A percentile compares a stretch with the other conserved stretches of the same genome.
Conservation (phyloP, 2,797 vertebrate species). For the Heterohyrax brucei region DNA sequence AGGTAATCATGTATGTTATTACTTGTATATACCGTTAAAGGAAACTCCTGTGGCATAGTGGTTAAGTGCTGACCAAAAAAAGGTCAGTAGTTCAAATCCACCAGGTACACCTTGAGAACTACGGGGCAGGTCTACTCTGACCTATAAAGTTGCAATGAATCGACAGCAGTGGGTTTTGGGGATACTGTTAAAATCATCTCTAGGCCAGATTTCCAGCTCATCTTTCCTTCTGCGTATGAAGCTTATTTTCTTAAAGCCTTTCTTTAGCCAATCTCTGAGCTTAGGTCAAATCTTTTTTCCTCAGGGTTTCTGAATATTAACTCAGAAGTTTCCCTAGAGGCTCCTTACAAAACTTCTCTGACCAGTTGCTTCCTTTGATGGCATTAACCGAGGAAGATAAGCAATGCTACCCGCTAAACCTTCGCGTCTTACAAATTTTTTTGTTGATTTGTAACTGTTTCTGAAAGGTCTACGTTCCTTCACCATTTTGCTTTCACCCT, state of each 20-base stretch:
- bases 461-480: neutral
- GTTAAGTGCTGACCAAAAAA: too few species aligned
- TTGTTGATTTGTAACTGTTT: neutral
- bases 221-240: neutral
- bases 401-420: neutral
- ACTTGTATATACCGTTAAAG: neutral
- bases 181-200: neutral
- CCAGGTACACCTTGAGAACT: too few species aligned
- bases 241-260: neutral
- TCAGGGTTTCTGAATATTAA: neutral
- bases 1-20: neutral
- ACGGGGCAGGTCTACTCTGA: too few species aligned
- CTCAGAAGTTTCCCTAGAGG: constrained; percentile 1
- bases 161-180: too few species aligned
- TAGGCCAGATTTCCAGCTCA: neutral
- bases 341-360: neutral
- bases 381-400: neutral
- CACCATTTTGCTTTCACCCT: neutral
- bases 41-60: too few species aligned
- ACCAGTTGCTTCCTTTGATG: neutral
- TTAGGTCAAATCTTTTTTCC: neutral
- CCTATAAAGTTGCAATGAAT: too few species aligned
- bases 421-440: neutral
- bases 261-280: neutral
- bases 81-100: too few species aligned